A percentile compares a stretch with the other conserved stretches of the same genome.
phyloP scores from a whole-genome alignment of 2,888 invertebrate genomes.

The Drosophila macrothrix region DNA sequence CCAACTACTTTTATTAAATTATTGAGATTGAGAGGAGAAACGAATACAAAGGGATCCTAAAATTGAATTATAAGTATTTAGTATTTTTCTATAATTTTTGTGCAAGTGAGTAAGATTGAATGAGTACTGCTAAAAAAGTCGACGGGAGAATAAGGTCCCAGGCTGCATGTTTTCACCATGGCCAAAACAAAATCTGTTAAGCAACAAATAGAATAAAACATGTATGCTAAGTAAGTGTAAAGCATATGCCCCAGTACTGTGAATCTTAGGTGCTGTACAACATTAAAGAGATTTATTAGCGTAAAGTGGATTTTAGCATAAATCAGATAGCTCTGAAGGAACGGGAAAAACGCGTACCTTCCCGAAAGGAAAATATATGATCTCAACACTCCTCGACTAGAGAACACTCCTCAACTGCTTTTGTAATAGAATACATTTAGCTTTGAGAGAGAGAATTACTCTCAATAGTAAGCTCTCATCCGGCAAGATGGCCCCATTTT shows the following conservation, averaged over 20 bases:
- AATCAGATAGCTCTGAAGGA: constrained; percentile 59
- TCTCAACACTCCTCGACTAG: constrained; percentile 23
- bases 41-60: neutral
- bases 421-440: constrained; percentile 15
- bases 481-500: constrained; percentile 43
- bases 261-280: constrained; percentile 12
- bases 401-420: constrained; percentile 10
- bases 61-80: neutral
- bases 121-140: neutral
- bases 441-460: neutral
- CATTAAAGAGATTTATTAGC: constrained; percentile 66
- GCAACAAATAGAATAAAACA: constrained; percentile 22
- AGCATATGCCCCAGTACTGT: constrained; percentile 12
- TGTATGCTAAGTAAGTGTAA: constrained; percentile 17
- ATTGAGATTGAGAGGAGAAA: neutral
- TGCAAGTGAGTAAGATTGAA: neutral
- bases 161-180: constrained; percentile 4
- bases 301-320: constrained; percentile 68
- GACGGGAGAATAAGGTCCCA: constrained; percentile 4
- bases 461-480: constrained; percentile 28
- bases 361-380: constrained; percentile 57
- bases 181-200: constrained; percentile 7
- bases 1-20: neutral
- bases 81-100: neutral
- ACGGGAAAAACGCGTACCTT: constrained; percentile 40